Conservation (phyloP, 1,140 invertebrate species). For the Zaprionus capensis region DNA sequence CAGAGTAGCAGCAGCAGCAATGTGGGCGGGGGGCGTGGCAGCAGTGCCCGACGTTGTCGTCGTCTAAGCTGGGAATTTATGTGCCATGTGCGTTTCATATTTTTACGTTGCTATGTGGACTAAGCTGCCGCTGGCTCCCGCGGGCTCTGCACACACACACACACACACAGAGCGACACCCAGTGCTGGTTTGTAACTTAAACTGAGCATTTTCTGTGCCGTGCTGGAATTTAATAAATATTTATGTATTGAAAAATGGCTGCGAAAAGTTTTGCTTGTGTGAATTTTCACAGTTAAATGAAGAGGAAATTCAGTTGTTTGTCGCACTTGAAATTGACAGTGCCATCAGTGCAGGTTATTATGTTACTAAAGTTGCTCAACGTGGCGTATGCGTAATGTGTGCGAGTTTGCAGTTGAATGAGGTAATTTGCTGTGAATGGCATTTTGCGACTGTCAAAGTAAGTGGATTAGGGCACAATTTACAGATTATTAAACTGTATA, state of each 20-base stretch:
- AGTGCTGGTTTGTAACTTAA: constrained; percentile 7
- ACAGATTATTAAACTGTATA: too few species aligned
- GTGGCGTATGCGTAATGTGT: constrained; percentile 14
- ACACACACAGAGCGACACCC: background rate
- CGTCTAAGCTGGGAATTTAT: constrained; percentile 76
- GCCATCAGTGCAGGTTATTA: background rate
- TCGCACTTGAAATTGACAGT: constrained; percentile 3
- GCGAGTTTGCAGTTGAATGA: background rate
- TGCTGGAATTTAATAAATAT: constrained; percentile 58
- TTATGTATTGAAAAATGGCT: constrained; percentile 19
- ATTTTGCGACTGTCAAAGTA: too few species aligned
- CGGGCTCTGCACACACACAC: constrained; percentile 13
- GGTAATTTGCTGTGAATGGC: background rate
- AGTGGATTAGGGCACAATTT: too few species aligned
- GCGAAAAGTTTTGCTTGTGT: constrained; percentile 1
- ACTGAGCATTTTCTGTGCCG: constrained; percentile 9
- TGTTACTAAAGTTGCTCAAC: background rate
- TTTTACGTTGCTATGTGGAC: constrained; percentile 70
- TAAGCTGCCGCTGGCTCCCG: constrained; percentile 39
- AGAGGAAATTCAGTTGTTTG: constrained; percentile 6
- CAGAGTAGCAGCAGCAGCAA: too few species aligned
- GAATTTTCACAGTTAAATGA: constrained; percentile 21
- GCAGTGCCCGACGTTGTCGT: constrained; percentile 20
- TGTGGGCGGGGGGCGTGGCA: background rate
- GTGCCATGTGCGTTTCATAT: constrained; percentile 74